Evolutionary conservation across 2,888 invertebrate species (phyloP).

Genomic region (Mamestra brassicae): DNA sequence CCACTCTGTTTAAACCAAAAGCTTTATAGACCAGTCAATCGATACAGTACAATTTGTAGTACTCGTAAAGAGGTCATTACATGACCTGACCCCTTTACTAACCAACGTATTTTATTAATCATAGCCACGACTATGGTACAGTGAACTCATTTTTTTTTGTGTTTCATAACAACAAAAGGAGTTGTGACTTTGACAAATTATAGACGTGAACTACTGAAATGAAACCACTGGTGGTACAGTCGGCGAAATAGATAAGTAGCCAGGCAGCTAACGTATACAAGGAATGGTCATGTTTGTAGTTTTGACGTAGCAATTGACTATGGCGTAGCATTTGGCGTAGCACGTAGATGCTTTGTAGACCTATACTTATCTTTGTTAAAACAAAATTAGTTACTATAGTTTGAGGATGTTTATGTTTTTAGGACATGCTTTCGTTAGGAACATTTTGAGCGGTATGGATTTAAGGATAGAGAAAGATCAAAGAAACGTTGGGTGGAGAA

Average conservation of each 20-base stretch:
- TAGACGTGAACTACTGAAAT: conserved; percentile 56
- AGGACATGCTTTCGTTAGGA: too few relatives aligned
- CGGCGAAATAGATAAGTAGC: background rate
- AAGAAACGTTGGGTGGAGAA: too few relatives aligned
- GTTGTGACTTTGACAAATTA: conserved; percentile 68
- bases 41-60: conserved; percentile 44
- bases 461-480: too few relatives aligned
- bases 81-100: conserved; percentile 59
- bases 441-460: too few relatives aligned
- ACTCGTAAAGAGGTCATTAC: conserved; percentile 40
- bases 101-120: conserved; percentile 66
- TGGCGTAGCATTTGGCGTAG: background rate
- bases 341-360: background rate
- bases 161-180: conserved; percentile 56
- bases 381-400: background rate
- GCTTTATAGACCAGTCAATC: conserved; percentile 28
- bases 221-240: conserved; percentile 44
- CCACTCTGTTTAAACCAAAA: conserved; percentile 1
- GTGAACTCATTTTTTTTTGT: conserved; percentile 63
- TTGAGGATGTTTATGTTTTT: too few relatives aligned
- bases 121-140: conserved; percentile 53
- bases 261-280: background rate
- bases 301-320: background rate
- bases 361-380: background rate
- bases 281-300: background rate